A percentile compares a stretch with the other conserved stretches of the same genome.
Conservation (phyloP, 2,113 vertebrate genomes). For the Euleptes europaea region DNA sequence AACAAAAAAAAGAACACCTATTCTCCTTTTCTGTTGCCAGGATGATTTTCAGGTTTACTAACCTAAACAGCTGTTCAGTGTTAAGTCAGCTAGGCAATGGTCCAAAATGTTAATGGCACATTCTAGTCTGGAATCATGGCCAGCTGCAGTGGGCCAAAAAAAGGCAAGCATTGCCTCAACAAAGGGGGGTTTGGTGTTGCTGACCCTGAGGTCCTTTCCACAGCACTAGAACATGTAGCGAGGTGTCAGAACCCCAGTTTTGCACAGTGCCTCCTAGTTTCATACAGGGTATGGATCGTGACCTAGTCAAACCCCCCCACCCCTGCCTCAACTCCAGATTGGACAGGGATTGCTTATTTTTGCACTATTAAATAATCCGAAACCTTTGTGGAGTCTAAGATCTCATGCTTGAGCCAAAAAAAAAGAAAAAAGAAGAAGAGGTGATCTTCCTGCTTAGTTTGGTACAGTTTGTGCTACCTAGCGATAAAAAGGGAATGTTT, state of each 20-base stretch:
- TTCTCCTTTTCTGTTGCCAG: not conserved
- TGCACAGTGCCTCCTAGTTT: not conserved
- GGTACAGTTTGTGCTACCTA: conserved; percentile 49
- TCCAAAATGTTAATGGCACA: not conserved
- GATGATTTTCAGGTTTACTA: not conserved
- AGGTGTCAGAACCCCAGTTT: not conserved
- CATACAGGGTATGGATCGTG: conserved; percentile 15
- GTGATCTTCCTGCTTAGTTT: conserved; percentile 47
- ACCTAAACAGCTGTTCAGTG: not conserved
- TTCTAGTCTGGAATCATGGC: not conserved
- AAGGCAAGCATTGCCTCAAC: not conserved
- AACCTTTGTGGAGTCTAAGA: conserved; percentile 13
- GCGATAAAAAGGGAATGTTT: conserved; percentile 60
- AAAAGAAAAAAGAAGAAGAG: not conserved
- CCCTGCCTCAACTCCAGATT: not conserved
- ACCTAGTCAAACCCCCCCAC: not conserved
- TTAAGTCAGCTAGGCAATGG: not conserved
- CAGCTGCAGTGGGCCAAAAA: not conserved
- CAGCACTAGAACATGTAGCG: not conserved
- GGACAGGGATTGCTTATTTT: not conserved
- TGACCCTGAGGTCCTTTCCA: not conserved
- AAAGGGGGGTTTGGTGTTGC: not conserved
- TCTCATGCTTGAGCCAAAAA: conserved; percentile 58
- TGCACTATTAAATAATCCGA: not conserved
- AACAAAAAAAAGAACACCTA: not conserved